Base-by-base conservation (phyloP, 2,888 invertebrate genomes). In the Piscicola geometra region DNA sequence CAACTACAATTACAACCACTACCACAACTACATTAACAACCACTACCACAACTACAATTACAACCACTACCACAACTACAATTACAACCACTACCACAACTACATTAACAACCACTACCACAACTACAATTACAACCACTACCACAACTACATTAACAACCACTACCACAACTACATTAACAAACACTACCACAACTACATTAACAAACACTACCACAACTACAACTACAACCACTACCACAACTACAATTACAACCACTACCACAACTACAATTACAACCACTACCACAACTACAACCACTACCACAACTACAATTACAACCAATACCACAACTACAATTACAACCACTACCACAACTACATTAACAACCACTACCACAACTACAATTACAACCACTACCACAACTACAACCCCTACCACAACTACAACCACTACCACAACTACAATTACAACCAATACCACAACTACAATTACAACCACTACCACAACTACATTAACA, bases 301-400 rank as follows among this genome's bases (percentile, higher is more conserved):
- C 25, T 21, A 56, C 21, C 41, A 35, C 30, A 28, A 76, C 78
- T n/a, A n/a, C n/a, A n/a, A n/a, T n/a, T n/a, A n/a, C n/a, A n/a
- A 71, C 15, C 66, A 5, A 1, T 12, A 50, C 1, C 41, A 47
- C 30, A 35, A 71, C 25, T 28, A 56, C 72, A 60, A 68, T 30
- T 67, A 60, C 25, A 30, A 68, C 56, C 28, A 30, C 21, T 25
- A 12, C 15, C 12, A 72, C 15, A 12, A 12, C n/a, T 9, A 9
- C 28, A 28, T 5, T 25, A 47, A 32, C 21, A n/a, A 60, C 1
- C 35, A 15, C 30, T 28, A 71, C 68, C 70, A 47, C 0, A 50
- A 25, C 64, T 15, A n/a, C 60, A 56, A 5, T n/a, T n/a, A n/a
- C n/a, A n/a, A n/a, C n/a, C n/a, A n/a, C n/a, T n/a, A n/a, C n/a